phyloP scores from a whole-genome alignment of 2,797 vertebrate genomes.

The Micrastur ruficollis region DNA sequence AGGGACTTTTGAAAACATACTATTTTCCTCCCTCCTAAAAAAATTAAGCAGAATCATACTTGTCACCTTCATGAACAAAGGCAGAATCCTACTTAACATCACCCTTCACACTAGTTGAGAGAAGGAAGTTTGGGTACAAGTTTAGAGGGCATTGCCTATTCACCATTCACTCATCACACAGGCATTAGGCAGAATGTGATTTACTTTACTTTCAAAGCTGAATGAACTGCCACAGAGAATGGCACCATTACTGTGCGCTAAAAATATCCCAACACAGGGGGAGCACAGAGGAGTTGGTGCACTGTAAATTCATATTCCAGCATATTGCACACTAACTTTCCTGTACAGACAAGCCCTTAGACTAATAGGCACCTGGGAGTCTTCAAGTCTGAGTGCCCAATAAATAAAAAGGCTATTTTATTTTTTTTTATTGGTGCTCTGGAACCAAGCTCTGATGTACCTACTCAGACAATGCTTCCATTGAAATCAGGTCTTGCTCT shows the following conservation, averaged over 20 bases:
- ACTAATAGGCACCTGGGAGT: conserved; percentile 64
- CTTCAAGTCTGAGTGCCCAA: conserved; percentile 64
- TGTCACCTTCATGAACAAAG: background rate
- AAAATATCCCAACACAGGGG: conserved; percentile 37
- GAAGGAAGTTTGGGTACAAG: background rate
- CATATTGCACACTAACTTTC: conserved; percentile 50
- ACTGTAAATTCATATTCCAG: conserved; percentile 60
- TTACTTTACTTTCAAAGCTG: conserved; percentile 32
- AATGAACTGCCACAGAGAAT: conserved; percentile 30
- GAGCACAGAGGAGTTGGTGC: conserved; percentile 18
- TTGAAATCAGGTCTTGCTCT: conserved; percentile 34
- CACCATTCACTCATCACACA: background rate
- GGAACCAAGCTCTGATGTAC: conserved; percentile 51
- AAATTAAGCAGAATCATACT: background rate
- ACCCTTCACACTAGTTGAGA: background rate
- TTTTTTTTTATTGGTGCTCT: conserved; percentile 47
- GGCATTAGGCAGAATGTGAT: conserved; percentile 2
- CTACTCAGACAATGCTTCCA: conserved; percentile 45
- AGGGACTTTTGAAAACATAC: background rate
- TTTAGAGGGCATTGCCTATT: background rate
- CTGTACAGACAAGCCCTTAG: conserved; percentile 56
- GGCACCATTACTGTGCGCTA: conserved; percentile 8
- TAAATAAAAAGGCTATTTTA: conserved; percentile 60
- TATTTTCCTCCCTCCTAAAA: background rate
- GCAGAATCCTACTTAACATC: background rate